A percentile compares a stretch with the other conserved stretches of the same genome.
These are phyloP conservation scores for Melospiza georgiana DNA, from an alignment of 2,113 vertebrate species.

Conservation along the genomic window DNA sequence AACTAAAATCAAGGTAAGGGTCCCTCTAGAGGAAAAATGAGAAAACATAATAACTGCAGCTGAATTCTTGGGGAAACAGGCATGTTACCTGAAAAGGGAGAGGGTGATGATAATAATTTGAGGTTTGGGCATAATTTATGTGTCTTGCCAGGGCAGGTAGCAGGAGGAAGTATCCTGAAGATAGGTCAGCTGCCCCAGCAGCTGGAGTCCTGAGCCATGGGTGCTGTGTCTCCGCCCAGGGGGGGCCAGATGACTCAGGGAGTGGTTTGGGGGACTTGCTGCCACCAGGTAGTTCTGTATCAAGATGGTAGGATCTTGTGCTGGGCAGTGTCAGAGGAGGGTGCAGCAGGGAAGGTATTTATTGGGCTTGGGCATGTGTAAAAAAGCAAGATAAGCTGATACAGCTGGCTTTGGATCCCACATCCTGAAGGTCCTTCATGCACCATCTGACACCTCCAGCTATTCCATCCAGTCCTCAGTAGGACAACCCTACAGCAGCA, in stretches of 20 bases:
- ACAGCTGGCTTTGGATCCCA: background rate
- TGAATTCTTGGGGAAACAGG: background rate
- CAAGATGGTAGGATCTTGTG: background rate
- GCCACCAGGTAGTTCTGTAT: fast-evolving
- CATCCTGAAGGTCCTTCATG: background rate
- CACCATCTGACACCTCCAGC: background rate
- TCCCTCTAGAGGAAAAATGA: constrained; percentile 67
- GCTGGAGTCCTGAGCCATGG: background rate
- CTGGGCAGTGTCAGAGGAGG: background rate
- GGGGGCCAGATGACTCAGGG: background rate
- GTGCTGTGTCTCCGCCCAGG: fast-evolving
- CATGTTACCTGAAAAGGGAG: background rate
- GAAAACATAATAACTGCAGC: constrained; percentile 46
- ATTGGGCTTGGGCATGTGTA: fast-evolving
- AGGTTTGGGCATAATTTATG: background rate
- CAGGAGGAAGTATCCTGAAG: background rate
- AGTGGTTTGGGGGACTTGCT: fast-evolving
- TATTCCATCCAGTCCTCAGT: background rate
- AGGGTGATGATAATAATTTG: background rate
- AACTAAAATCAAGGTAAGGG: constrained; percentile 59
- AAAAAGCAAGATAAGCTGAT: background rate
- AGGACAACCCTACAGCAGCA: background rate
- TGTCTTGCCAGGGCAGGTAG: background rate
- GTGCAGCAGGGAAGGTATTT: background rate
- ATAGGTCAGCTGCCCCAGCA: background rate